These are phyloP conservation scores for Platanista minor DNA, from an alignment of 2,113 vertebrate species.

Conservation along the genomic window DNA sequence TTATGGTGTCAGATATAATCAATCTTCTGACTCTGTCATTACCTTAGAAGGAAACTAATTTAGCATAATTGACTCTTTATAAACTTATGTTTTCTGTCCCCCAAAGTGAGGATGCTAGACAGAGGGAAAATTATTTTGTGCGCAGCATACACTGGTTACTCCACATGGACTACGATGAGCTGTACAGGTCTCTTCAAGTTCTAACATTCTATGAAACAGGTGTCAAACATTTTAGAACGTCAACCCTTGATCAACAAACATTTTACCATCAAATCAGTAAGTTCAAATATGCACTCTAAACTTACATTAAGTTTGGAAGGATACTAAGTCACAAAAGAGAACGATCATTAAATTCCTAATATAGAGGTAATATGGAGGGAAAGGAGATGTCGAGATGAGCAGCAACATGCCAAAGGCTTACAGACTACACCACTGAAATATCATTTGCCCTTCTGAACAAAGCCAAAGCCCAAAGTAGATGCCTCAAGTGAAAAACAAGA, in stretches of 20 bases:
- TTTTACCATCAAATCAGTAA: conserved; percentile 1
- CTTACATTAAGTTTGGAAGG: neutral
- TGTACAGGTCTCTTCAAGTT: neutral
- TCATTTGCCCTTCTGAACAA: neutral
- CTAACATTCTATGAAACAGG: neutral
- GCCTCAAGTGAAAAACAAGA: neutral
- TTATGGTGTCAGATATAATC: neutral
- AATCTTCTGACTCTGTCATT: neutral
- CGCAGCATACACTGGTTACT: neutral
- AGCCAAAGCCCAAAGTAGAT: neutral
- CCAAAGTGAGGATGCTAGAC: neutral
- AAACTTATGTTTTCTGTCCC: neutral
- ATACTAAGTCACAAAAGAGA: neutral
- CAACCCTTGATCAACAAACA: conserved; percentile 4
- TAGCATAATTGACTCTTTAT: neutral
- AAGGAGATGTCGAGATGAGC: neutral
- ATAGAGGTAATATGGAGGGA: neutral
- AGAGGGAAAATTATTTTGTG: neutral
- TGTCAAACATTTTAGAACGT: neutral
- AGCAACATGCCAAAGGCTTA: neutral
- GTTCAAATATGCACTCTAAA: neutral
- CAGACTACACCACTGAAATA: neutral
- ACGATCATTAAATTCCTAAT: neutral
- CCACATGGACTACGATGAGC: neutral
- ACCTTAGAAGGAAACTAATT: conserved; percentile 5